These are phyloP conservation scores for Tricholaema leucomelas DNA, from an alignment of 2,113 vertebrate species.

Conservation along the genomic window DNA sequence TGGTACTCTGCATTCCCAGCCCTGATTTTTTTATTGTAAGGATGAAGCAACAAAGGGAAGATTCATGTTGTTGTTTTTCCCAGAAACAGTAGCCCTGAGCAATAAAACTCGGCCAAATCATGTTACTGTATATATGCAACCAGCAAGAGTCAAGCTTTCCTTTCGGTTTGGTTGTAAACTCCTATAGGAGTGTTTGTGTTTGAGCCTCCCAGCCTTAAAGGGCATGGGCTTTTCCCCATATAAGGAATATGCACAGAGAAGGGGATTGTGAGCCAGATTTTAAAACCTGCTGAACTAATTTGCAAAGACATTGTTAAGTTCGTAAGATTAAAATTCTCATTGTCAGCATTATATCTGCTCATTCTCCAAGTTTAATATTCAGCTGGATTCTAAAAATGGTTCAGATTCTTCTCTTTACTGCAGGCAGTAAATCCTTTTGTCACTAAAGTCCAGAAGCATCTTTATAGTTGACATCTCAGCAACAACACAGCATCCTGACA, in stretches of 20 bases:
- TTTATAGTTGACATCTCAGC: background rate
- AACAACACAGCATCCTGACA: background rate
- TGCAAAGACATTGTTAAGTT: background rate
- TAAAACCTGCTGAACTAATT: background rate
- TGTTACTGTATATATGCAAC: background rate
- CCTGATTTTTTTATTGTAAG: background rate
- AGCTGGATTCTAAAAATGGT: background rate
- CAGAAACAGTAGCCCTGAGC: background rate
- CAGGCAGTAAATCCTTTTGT: background rate
- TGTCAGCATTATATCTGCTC: background rate
- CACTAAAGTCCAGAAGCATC: background rate
- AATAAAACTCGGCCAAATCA: background rate
- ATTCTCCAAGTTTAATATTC: background rate
- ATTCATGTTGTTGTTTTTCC: background rate
- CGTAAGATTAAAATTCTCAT: background rate
- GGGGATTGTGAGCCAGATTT: background rate
- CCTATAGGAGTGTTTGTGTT: background rate
- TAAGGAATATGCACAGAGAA: background rate
- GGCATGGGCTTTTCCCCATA: background rate
- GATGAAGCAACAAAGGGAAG: background rate
- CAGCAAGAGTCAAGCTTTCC: background rate
- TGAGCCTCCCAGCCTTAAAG: background rate
- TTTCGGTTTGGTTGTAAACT: conserved; percentile 28
- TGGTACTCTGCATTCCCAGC: background rate
- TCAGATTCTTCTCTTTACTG: background rate